phyloP scores from a whole-genome alignment of 2,113 vertebrate genomes.

The Clarias macrocephalus region DNA sequence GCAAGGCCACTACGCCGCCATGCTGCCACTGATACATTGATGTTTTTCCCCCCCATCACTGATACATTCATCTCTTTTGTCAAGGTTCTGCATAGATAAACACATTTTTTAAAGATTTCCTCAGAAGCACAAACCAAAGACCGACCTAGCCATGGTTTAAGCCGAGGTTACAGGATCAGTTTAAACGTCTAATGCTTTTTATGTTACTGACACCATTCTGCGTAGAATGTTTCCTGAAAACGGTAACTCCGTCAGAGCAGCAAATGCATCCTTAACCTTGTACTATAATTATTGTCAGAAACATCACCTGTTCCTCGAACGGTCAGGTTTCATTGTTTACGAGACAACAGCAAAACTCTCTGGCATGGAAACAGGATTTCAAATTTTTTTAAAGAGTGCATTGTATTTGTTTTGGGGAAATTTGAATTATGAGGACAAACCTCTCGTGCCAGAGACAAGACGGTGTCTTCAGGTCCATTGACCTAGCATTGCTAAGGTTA shows the following conservation, averaged over 20 bases:
- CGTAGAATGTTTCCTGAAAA: not conserved
- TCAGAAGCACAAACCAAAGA: not conserved
- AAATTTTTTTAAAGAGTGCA: not conserved
- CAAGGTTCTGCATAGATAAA: not conserved
- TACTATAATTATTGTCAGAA: not conserved
- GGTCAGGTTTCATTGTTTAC: not conserved
- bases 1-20: no score
- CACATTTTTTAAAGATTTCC: not conserved
- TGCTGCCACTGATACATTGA: no score
- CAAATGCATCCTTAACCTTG: not conserved
- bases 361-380: not conserved
- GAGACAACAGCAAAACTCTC: not conserved
- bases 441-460: not conserved
- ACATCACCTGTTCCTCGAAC: not conserved
- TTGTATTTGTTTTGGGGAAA: not conserved
- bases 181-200: not conserved
- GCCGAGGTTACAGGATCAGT: not conserved
- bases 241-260: not conserved
- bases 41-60: no score
- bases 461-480: not conserved
- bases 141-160: not conserved
- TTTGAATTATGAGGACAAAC: not conserved
- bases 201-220: not conserved
- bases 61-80: not conserved
- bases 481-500: not conserved